Base-by-base conservation (phyloP, 2,888 invertebrate genomes). In the Crepidodera aurea region DNA sequence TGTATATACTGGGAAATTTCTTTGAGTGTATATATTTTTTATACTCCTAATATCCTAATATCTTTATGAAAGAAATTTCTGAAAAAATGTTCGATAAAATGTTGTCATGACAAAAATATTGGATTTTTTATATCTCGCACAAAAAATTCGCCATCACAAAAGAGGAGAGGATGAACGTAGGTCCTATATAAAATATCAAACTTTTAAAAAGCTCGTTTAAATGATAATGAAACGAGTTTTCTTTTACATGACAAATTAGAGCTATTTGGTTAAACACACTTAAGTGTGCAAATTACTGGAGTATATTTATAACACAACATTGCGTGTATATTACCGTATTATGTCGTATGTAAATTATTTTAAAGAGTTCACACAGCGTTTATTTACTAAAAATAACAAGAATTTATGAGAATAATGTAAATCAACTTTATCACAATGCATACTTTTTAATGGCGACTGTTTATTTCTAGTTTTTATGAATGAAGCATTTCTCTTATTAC, bases 301-400 rank as follows among this genome's bases (percentile, higher is more conserved):
- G 60, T 64, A 19, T 64, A 60, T 64, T 57, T 60, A 53, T 64
- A 64, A 51, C 48, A 22, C 18, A 51, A 48, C 50, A 55, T 64
- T 53, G 64, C 64, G 60, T 62, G 62, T 50, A 13, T 50, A 54
- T 54, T 10, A 19, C 51, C 27, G 29, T 59, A 42, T 51, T 34
- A 46, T 51, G 51, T 50, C 54, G 58, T 50, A 56, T 59, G 62
- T 59, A 58, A 62, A 62, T 62, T 54, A 54, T 54, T 32, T 25
- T 16, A 25, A 42, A 29, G 10, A 29, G 29, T 29, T 29, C 10
- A 8, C 29, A 8, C 6, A 8, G 29, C 29, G 4, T 29, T 29
- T 29, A 7, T 2, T 29, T 7, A 10, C 29, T 29, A 29, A 29
- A 29, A 29, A 29, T 29, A 29, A 29, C 29, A 10, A 10, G 8